phyloP scores from a whole-genome alignment of 1,140 invertebrate species.

The Chelonus insularis region DNA sequence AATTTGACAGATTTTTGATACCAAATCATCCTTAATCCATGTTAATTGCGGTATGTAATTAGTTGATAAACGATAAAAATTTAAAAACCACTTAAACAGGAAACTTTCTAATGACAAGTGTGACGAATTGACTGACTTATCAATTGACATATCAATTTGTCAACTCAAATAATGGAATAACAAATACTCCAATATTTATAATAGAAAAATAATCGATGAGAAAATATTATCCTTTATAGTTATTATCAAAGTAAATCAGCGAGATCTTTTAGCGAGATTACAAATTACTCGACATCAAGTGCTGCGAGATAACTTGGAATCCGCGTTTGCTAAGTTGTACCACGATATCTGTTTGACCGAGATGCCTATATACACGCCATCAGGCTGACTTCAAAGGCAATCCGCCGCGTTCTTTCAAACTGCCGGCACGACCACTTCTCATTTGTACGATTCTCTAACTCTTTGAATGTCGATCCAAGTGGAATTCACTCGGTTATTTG shows the following conservation, averaged over 20 bases:
- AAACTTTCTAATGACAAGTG: too few species aligned
- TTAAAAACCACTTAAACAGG: too few species aligned
- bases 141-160: too few species aligned
- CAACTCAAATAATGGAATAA: not conserved
- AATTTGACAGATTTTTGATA: too few species aligned
- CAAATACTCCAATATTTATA: too few species aligned
- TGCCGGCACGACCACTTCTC: conserved; percentile 4
- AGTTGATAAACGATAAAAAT: too few species aligned
- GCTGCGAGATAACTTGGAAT: conserved; percentile 21
- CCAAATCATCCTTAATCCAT: too few species aligned
- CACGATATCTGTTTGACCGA: conserved; percentile 26
- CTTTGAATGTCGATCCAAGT: not conserved
- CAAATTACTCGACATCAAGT: conserved; percentile 6
- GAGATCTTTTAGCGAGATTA: conserved; percentile 18
- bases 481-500: not conserved
- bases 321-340: conserved; percentile 22
- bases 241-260: not conserved
- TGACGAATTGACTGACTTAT: too few species aligned
- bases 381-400: conserved; percentile 24
- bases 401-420: conserved; percentile 7
- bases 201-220: too few species aligned
- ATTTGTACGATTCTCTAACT: not conserved
- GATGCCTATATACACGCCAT: conserved; percentile 27
- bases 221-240: not conserved
- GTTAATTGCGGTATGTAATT: too few species aligned